Percentiles rank a stretch among this genome's conserved stretches.
phyloP scores from a whole-genome alignment of 2,797 vertebrate genomes.

The Myotis pilosus region DNA sequence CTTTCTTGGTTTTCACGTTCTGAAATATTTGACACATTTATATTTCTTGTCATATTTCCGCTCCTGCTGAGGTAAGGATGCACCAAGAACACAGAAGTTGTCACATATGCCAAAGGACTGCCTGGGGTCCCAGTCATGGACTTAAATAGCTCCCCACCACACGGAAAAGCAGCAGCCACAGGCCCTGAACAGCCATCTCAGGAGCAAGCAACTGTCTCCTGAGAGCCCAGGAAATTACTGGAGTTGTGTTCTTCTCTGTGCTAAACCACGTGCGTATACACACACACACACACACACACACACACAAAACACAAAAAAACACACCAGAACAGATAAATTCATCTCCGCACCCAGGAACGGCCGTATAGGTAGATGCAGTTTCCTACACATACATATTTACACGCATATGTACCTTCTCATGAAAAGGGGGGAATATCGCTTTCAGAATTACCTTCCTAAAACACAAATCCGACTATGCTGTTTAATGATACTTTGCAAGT shows the following conservation, averaged over 20 bases:
- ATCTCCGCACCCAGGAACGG: neutral
- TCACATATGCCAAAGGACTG: neutral
- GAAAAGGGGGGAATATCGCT: neutral
- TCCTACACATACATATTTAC: neutral
- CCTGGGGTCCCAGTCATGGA: neutral
- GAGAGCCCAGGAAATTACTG: neutral
- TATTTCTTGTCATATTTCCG: neutral
- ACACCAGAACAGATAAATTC: too few species aligned
- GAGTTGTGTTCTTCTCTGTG: neutral
- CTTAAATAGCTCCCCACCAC: neutral
- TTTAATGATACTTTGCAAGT: neutral
- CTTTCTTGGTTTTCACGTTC: neutral
- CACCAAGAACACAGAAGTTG: neutral
- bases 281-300: accelerated
- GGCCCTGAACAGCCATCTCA: neutral
- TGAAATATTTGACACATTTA: neutral
- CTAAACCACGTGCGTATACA: accelerated
- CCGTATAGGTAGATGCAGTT: neutral
- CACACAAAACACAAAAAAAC: too few species aligned
- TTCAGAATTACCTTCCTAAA: neutral
- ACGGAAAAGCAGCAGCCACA: neutral
- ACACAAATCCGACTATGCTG: neutral
- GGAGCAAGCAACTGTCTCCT: neutral
- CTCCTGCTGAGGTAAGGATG: neutral
- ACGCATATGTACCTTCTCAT: neutral